A percentile compares a stretch with the other conserved stretches of the same genome.
phyloP scores from a whole-genome alignment of 2,797 vertebrate genomes.

The Myripristis jacobus region DNA sequence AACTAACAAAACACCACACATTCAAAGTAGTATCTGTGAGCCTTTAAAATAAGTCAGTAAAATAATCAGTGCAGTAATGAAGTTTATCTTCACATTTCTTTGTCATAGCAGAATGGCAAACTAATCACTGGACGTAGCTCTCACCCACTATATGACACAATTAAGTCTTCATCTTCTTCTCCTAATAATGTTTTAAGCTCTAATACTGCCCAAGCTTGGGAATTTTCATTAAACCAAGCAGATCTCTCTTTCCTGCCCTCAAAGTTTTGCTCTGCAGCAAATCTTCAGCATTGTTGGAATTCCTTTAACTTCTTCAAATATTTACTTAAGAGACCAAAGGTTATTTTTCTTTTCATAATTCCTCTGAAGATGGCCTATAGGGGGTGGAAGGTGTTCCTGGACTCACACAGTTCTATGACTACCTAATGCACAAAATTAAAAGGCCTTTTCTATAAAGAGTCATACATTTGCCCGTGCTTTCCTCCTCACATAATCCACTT shows the following conservation, averaged over 20 bases:
- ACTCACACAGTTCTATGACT: constrained; percentile 15
- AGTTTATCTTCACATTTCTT: background rate
- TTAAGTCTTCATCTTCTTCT: background rate
- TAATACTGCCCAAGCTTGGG: background rate
- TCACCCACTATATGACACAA: background rate
- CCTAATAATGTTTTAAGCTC: constrained; percentile 3
- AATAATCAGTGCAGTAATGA: background rate
- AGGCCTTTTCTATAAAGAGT: constrained; percentile 33
- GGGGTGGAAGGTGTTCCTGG: constrained; percentile 22
- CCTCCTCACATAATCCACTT: constrained; percentile 7
- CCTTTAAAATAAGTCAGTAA: background rate
- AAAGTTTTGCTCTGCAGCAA: constrained; percentile 26
- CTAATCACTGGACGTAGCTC: background rate
- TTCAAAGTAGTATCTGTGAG: background rate
- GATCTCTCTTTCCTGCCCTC: constrained; percentile 25
- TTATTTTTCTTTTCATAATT: constrained; percentile 56
- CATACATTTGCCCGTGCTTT: constrained; percentile 4
- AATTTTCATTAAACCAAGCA: constrained; percentile 8
- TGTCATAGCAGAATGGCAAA: background rate
- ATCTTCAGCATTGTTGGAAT: constrained; percentile 53
- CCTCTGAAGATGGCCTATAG: constrained; percentile 31
- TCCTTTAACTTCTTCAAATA: constrained; percentile 54
- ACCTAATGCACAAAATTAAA: constrained; percentile 27
- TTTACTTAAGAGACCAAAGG: constrained; percentile 56
- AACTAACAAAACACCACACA: background rate